Percentiles rank a stretch among this genome's conserved stretches.
Conservation (phyloP, 2,888 invertebrate species). For the Conchocele bisecta region DNA sequence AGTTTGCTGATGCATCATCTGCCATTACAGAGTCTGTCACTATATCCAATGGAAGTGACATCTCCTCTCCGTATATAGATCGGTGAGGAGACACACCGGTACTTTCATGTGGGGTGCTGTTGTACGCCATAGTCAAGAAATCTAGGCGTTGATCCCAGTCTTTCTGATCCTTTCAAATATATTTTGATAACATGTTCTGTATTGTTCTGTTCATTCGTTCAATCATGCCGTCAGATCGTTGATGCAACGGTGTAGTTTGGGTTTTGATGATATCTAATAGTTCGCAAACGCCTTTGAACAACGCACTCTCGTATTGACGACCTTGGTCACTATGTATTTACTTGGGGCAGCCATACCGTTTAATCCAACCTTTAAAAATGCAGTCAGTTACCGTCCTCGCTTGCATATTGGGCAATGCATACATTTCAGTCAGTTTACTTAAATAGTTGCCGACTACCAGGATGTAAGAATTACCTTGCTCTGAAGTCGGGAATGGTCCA, state of each 20-base stretch:
- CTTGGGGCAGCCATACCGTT: neutral
- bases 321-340: slow-evolving; percentile 3
- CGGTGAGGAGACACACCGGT: slow-evolving; percentile 5
- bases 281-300: neutral
- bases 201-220: slow-evolving; percentile 13
- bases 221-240: slow-evolving; percentile 25
- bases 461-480: slow-evolving; percentile 2
- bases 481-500: neutral
- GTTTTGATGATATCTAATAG: neutral
- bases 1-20: neutral
- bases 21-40: neutral
- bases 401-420: neutral
- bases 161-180: slow-evolving; percentile 1
- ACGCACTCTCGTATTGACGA: neutral
- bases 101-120: neutral
- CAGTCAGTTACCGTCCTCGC: slow-evolving; percentile 1
- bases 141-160: slow-evolving; percentile 9
- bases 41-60: neutral
- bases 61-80: neutral
- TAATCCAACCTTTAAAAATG: slow-evolving; percentile 1
- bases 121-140: slow-evolving; percentile 3
- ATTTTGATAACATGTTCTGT: slow-evolving; percentile 4
- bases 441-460: neutral
- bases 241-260: slow-evolving; percentile 3
- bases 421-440: neutral